Base-by-base conservation (phyloP, 2,888 invertebrate genomes). In the Caenorhabditis zanzibari region DNA sequence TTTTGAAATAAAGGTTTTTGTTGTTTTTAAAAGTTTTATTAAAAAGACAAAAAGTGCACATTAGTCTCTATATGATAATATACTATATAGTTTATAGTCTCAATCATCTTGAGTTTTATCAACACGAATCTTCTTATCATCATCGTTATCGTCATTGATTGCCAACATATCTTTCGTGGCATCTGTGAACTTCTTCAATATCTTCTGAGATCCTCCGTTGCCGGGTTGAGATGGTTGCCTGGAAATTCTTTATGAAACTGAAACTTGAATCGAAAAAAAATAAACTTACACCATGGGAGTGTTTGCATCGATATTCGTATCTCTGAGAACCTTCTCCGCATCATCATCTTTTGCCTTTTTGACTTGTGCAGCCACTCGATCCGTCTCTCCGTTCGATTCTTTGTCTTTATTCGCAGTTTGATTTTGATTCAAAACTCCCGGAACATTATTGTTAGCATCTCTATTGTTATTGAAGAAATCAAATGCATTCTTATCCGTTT, bases 161-260 rank as follows among this genome's bases (percentile, higher is more conserved):
- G 77, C 69, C 32, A 77, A 22, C 32, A 77, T 69, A 41, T 77
- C 71, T 32, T 71, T 77, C 22, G 77, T 77, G 14, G 69, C 77
- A 24, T 71, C 71, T 6, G 69, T 77, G 69, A 69, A 77, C 32
- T 77, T 77, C 35, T 71, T 77, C 26, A 77, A 52, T 6, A 77
- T 77, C 49, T 61, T 72, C 47, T 59, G 59, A 47, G 49, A 58
- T 44, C 47, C 47, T 2, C 47, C 47, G n/a, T n/a, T 56, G 16
- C 24, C 54, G n/a, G 19, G 14, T 32, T 44, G 44, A 10, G 44
- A 5, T 26, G 26, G 32, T 28, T 22, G 28, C 16, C 58, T 71
- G 44, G 44, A 71, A 69, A 35, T 22, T 32, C 47, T 1, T n/a
- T 32, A 14, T 4, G 22, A 49, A 28, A 24, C 7, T 32, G 59